These are phyloP conservation scores for Sitophilus oryzae DNA, from an alignment of 1,140 invertebrate genomes.

Conservation along the genomic window DNA sequence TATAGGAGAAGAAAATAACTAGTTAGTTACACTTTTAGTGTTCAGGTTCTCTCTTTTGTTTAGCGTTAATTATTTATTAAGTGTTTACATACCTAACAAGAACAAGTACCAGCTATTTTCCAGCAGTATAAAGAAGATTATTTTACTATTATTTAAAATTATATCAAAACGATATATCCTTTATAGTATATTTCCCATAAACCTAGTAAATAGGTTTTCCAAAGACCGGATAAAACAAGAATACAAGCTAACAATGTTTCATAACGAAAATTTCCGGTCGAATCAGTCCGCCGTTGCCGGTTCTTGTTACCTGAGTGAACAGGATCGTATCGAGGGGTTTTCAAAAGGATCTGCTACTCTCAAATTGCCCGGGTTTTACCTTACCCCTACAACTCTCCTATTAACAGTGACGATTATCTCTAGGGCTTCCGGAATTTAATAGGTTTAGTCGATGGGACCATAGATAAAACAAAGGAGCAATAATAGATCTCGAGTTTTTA, in stretches of 20 bases:
- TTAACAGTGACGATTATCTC: not conserved
- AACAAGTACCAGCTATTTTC: no score
- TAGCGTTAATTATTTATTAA: no score
- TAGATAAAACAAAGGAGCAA: conserved; percentile 15
- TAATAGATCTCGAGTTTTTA: no score
- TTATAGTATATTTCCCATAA: no score
- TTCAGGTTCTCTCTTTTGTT: no score
- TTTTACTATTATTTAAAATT: no score
- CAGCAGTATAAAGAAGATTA: no score
- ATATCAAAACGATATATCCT: no score
- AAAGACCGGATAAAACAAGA: not conserved
- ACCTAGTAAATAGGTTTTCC: no score
- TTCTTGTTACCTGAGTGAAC: not conserved
- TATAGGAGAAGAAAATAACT: no score
- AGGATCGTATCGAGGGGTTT: not conserved
- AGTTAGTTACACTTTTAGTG: no score
- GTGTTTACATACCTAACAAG: no score
- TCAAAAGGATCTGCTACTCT: not conserved
- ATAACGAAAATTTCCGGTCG: not conserved
- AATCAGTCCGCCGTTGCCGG: not conserved
- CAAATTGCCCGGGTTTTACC: not conserved
- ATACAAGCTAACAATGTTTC: not conserved
- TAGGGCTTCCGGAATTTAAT: not conserved
- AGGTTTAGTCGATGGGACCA: not conserved
- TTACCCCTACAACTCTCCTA: not conserved